phyloP scores from a whole-genome alignment of 2,797 vertebrate genomes.

The Iguana delicatissima region DNA sequence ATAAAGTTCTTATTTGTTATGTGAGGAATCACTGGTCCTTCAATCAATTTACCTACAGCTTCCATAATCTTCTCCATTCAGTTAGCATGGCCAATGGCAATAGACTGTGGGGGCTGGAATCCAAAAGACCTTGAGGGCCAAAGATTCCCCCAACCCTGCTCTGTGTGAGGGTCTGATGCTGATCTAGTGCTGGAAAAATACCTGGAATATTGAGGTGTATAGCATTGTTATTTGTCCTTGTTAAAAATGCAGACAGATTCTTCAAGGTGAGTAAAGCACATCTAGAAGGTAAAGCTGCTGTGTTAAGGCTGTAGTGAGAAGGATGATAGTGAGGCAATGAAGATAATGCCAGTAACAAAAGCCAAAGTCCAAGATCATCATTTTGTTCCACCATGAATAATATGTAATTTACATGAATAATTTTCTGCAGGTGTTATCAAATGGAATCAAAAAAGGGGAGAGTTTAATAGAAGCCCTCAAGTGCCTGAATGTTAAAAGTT shows the following conservation, averaged over 20 bases:
- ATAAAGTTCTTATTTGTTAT: neutral
- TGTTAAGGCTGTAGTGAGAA: neutral
- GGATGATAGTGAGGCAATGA: neutral
- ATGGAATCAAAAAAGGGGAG: constrained; percentile 4
- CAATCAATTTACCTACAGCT: no score
- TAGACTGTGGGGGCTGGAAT: no score
- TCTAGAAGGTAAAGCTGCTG: neutral
- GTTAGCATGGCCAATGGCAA: no score
- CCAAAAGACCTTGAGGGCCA: no score
- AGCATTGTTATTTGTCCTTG: neutral
- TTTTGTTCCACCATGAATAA: neutral
- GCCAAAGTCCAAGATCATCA: neutral
- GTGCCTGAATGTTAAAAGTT: neutral
- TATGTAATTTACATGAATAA: neutral
- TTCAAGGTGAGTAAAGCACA: neutral
- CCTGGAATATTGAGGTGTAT: neutral
- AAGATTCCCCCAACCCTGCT: no score
- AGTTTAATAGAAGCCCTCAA: neutral
- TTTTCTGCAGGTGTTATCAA: constrained; percentile 21
- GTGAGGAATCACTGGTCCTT: no score
- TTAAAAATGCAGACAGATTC: neutral
- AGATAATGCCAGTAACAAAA: neutral
- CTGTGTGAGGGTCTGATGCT: neutral
- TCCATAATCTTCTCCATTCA: no score
- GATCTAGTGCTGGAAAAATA: neutral